Base-by-base conservation (phyloP, 1,140 invertebrate species). In the Trichogramma pretiosum region DNA sequence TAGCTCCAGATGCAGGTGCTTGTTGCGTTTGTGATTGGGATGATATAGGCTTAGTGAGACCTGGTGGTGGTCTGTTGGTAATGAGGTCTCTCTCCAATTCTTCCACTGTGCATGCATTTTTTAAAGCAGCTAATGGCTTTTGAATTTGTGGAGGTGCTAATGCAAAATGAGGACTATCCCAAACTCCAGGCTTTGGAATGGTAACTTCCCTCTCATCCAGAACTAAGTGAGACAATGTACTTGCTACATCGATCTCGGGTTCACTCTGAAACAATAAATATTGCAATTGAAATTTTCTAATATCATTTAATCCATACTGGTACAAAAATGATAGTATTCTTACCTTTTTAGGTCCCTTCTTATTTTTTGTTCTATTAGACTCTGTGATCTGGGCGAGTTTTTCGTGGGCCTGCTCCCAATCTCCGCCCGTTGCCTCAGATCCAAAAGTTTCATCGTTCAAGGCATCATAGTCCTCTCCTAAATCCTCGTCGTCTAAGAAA, bases 361-460 rank as follows among this genome's bases (percentile, higher is more conserved):
- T 63, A 39, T 70, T 56, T 23, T 64, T 58, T 23, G 68, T 62
- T 52, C 72, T 68, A 16, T 61, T 68, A 39, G 67, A 75, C 56
- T 79, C 77, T 16, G 74, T 72, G 44, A 78, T 71, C 62, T 80
- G 74, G 2, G 80, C 78, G 60, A 82, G 70, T 57, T 82, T 78
- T 53, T 82, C 78, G 65, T 82, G 81, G 52, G 81, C 74, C 53
- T 79, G 73, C 63, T 87, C 84, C 85, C 85, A 87, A 63, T 87
- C 84, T 46, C 79, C 79, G 7, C 60, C 62, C 50, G 77, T 63
- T 62, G 78, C 77, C 52, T 83, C 81, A 37, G 79, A 77, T 30
- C 88, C 88, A 72, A 93, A 92, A 2, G 89, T 93, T 68, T 92
- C 87, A 74, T 91, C 86, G 62, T 93, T 93, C 46, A 91, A 75